Evolutionary conservation across 92 coral and sea anemone genomes (phyloP).

Genomic region (Palythoa grandiflora): DNA sequence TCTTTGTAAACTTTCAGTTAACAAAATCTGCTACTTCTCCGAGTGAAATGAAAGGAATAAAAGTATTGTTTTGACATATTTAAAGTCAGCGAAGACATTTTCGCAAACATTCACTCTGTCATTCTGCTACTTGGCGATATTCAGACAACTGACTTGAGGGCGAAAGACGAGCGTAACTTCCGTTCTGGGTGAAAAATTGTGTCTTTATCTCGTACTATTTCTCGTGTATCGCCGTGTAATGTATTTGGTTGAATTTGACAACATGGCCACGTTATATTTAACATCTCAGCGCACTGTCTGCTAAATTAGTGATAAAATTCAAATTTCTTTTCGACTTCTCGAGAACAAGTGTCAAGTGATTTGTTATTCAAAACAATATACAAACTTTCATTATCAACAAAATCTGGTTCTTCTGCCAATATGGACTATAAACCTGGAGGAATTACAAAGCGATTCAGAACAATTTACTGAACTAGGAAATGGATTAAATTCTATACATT

Average conservation of each 20-base stretch:
- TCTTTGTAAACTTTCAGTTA: conserved; percentile 1
- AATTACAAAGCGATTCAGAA: background rate
- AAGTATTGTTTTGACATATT: conserved; percentile 16
- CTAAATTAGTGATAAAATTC: conserved; percentile 17
- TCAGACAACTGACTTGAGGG: conserved; percentile 3
- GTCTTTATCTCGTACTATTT: background rate
- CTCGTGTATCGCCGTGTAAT: background rate
- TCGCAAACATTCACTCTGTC: conserved; percentile 1
- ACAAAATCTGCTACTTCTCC: background rate
- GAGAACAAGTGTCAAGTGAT: conserved; percentile 45
- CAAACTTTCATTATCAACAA: conserved; percentile 7
- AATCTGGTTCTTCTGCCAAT: conserved; percentile 5
- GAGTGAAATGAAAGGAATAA: background rate
- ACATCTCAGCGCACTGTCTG: background rate
- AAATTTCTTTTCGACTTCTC: conserved; percentile 40
- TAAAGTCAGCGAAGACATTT: background rate
- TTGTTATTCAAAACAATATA: conserved; percentile 39
- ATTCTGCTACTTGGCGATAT: conserved; percentile 16
- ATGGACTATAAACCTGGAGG: background rate
- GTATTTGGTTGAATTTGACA: background rate
- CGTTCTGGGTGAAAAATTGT: conserved; percentile 4
- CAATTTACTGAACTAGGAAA: background rate
- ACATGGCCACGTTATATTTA: background rate
- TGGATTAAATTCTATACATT: conserved; percentile 12
- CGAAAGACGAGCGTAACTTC: background rate